Evolutionary conservation across 2,888 invertebrate species (phyloP).

Genomic region (Phortica okadai): DNA sequence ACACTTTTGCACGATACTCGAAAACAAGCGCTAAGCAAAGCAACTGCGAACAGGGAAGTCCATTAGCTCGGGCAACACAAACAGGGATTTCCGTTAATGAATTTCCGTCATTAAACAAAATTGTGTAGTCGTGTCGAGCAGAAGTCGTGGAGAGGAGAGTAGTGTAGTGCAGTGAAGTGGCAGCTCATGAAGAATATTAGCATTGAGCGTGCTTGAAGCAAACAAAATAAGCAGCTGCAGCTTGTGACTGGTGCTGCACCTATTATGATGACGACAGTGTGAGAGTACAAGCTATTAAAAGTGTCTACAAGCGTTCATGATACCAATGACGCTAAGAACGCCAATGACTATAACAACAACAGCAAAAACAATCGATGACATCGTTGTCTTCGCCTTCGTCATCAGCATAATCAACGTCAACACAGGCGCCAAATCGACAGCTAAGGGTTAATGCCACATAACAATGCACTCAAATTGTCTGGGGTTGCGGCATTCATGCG

Average conservation of each 20-base stretch:
- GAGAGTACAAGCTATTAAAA: neutral
- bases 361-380: neutral
- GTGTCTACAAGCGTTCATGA: neutral
- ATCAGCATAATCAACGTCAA: neutral
- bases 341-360: neutral
- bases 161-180: neutral
- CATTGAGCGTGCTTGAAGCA: neutral
- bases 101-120: slow-evolving; percentile 22
- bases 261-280: neutral
- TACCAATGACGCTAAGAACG: neutral
- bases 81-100: slow-evolving; percentile 24
- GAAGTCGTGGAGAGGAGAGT: neutral
- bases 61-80: neutral
- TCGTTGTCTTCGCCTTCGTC: neutral
- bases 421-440: slow-evolving; percentile 17
- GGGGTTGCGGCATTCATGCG: neutral
- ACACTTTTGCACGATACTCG: neutral
- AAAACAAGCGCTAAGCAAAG: neutral
- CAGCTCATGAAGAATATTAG: too few relatives aligned
- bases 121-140: neutral
- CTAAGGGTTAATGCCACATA: slow-evolving; percentile 26
- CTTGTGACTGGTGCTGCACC: neutral
- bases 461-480: neutral
- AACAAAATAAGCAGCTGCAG: slow-evolving; percentile 20
- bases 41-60: neutral